Base-by-base conservation (phyloP, 2,888 invertebrate species). In the Linyphia triangularis region DNA sequence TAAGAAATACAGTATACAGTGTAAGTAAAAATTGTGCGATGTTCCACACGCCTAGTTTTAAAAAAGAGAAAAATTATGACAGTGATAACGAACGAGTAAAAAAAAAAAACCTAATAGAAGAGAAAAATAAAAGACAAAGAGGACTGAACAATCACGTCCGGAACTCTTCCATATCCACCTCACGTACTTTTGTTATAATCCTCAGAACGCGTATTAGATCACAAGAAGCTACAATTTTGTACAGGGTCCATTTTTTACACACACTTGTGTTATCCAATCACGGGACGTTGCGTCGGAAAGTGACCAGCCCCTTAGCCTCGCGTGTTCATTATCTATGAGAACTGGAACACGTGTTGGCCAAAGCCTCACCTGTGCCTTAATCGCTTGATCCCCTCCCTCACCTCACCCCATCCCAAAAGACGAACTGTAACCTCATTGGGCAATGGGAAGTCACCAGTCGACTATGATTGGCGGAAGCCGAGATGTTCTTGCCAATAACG, bases 201-300 rank as follows among this genome's bases (percentile, higher is more conserved):
- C 43, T 43, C 43, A 10, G 37, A 67, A 24, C 10, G 57, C 51
- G 59, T 43, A 43, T 86, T 86, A 86, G 86, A 86, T 86, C 86
- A 86, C 75, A 51, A 43, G 37, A 67, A 33, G 57, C 86, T 63
- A 43, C 79, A 59, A 30, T 85, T 51, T 72, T 78, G 85, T 51
- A 9, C 5, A 43, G n/a, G n/a, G 51, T n/a, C n/a, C n/a, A 13
- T 16, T n/a, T 51, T 51, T 3, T n/a, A n/a, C 51, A 0, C 51
- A 86, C 81, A 33, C 59, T 30, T 9, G 24, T 67, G 75, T 88
- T 88, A 88, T 24, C 86, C 86, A 88, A 88, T 88, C 75, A 40
- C 59, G 57, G 67, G 51, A 28, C 73, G 59, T 75, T 72, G 69
- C 75, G 57, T 69, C 67, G 16, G 16, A 67, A 70, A 51, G 72